Evolutionary conservation across 2,113 vertebrate species (phyloP).

Genomic region (Urocolius indicus): DNA sequence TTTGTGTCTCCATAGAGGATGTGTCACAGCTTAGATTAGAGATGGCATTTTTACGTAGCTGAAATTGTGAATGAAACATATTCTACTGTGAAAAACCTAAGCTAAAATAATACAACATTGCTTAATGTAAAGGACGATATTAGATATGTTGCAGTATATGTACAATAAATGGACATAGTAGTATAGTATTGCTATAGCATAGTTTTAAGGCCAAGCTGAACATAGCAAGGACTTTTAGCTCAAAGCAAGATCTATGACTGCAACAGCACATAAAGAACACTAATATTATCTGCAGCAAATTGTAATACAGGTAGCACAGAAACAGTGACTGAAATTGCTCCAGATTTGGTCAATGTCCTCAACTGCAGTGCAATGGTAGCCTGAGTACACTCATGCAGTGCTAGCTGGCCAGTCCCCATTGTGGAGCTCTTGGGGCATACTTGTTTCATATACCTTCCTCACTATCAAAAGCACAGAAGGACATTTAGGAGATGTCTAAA

Average conservation of each 20-base stretch:
- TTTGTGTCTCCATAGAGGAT: neutral
- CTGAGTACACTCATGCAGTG: neutral
- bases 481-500: neutral
- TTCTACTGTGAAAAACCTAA: neutral
- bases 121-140: neutral
- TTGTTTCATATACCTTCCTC: neutral
- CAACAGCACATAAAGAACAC: neutral
- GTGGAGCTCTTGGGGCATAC: neutral
- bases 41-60: neutral
- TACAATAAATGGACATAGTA: neutral
- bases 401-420: neutral
- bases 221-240: neutral
- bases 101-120: neutral
- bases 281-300: neutral
- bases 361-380: neutral
- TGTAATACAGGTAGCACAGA: neutral
- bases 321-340: neutral
- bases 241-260: neutral
- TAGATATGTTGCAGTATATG: neutral
- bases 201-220: neutral
- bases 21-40: neutral
- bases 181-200: neutral
- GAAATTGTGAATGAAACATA: neutral
- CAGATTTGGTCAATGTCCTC: neutral
- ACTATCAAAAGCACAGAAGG: neutral